These are phyloP conservation scores for Eptatretus burgeri DNA, from an alignment of 2,113 vertebrate species.

Conservation along the genomic window DNA sequence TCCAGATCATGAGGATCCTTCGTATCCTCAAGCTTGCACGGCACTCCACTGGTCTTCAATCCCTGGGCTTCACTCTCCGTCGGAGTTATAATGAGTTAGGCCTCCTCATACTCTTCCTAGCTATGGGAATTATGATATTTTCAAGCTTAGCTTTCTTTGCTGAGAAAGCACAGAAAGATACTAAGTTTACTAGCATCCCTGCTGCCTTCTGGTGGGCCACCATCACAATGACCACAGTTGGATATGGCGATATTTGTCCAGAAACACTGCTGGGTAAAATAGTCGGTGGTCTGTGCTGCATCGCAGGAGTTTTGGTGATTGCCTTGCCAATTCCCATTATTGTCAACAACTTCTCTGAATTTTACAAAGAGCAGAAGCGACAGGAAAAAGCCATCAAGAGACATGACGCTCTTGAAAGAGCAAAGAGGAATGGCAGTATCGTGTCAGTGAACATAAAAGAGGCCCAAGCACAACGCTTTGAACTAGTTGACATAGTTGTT, in stretches of 20 bases:
- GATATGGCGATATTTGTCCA: slow-evolving; percentile 69
- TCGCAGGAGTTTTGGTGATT: slow-evolving; percentile 69
- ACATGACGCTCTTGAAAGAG: no score
- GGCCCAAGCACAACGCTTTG: no score
- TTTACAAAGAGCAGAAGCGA: slow-evolving; percentile 28
- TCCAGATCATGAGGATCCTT: slow-evolving; percentile 78
- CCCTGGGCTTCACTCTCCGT: slow-evolving; percentile 18
- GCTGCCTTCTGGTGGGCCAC: slow-evolving; percentile 99
- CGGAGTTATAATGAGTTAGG: slow-evolving; percentile 92
- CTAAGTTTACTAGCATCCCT: slow-evolving; percentile 63
- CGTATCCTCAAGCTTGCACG: slow-evolving; percentile 71
- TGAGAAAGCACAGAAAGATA: slow-evolving; percentile 53
- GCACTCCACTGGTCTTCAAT: slow-evolving; percentile 35
- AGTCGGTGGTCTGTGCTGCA: slow-evolving; percentile 66
- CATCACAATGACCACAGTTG: slow-evolving; percentile 89
- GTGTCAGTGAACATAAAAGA: no score
- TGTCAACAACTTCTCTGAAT: slow-evolving; percentile 97
- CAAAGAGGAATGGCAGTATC: no score
- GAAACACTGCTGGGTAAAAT: slow-evolving; percentile 64
- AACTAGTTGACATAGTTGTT: no score
- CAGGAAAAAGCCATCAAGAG: no score
- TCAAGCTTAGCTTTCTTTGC: slow-evolving; percentile 70
- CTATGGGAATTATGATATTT: slow-evolving; percentile 67
- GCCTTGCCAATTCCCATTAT: slow-evolving; percentile 92
- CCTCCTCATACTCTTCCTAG: slow-evolving; percentile 69